Evolutionary conservation across 2,797 vertebrate genomes (phyloP), one percentile per base, ranked within the genome.

Genomic region (Eospalax fontanierii): DNA sequence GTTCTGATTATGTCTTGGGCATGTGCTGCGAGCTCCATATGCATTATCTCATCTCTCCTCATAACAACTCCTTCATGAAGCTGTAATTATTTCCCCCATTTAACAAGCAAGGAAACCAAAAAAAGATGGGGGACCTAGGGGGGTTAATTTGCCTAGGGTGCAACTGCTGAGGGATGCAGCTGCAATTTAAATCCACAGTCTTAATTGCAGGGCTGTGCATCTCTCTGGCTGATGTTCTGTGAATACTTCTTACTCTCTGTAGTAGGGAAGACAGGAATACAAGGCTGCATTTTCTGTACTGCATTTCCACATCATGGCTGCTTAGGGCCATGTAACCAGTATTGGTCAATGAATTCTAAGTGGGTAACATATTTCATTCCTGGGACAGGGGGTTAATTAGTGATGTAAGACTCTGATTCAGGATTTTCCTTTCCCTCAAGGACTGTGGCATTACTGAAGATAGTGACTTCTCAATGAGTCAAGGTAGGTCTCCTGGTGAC

Each of bases 21-120:
- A 8, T n/a, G 6, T 16, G 66, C 71, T 76, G 50, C 38, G 35
- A n/a, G 71, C 38, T 24, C 1, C 46, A 14, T 0, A 10, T 65
- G 19, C 0, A 1, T 85, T 61, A 78, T 50, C 22, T 89, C 75
- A 46, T 3, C n/a, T 16, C 35, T 84, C 38, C 78, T 95, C 70
- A 15, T 22, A 74, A 46, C 21, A 82, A 71, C 16, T 88, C 89
- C 19, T 50, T 38, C n/a, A 57, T 26, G n/a, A 90, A 78, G 19
- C 59, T 50, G 46, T 40, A 88, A 59, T n/a, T 66, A 76, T 79
- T 74, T 82, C 46, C 21, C 43, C 40, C 35, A 75, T 54, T 81
- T 84, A 57, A 87, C 86, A 95, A 63, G 35, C 61, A 8, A 93
- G 15, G 28, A 66, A 84, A 81, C 9, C 46, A 21, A 75, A n/a